A percentile compares a stretch with the other conserved stretches of the same genome.
These are phyloP conservation scores for Pandemis corylana DNA, from an alignment of 2,888 invertebrate species.

Conservation along the genomic window DNA sequence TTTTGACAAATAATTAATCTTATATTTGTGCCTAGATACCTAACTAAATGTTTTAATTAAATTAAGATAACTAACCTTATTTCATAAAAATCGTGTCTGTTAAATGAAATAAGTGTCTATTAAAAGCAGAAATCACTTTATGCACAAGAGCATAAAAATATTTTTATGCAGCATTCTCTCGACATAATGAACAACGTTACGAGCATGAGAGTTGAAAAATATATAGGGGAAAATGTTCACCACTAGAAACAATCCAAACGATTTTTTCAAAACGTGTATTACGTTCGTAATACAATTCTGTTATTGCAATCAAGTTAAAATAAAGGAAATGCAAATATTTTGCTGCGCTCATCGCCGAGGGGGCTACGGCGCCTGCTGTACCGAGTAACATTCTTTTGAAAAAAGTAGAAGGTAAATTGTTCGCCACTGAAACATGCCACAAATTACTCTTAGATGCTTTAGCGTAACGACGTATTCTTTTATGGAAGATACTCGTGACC, in stretches of 20 bases:
- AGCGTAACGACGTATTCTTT: not conserved
- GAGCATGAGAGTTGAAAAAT: no score
- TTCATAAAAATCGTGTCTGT: no score
- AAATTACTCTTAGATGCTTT: not conserved
- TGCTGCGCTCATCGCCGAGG: not conserved
- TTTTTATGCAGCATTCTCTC: no score
- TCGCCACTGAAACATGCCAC: not conserved
- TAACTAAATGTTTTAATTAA: no score
- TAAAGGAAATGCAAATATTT: not conserved
- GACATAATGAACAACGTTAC: no score
- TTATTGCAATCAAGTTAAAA: not conserved
- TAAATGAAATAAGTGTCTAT: no score
- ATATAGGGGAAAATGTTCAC: no score
- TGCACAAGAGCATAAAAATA: no score
- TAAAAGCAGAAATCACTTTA: no score
- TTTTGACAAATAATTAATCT: no score
- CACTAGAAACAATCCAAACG: not conserved
- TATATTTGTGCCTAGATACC: no score
- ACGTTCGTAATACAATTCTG: not conserved
- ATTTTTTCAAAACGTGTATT: not conserved
- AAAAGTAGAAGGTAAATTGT: not conserved
- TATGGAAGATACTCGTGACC: not conserved
- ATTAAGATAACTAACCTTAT: no score
- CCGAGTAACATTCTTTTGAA: not conserved
- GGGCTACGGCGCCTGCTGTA: not conserved